Conservation (phyloP, 2,797 vertebrate genomes). For the Selene dorsalis region DNA sequence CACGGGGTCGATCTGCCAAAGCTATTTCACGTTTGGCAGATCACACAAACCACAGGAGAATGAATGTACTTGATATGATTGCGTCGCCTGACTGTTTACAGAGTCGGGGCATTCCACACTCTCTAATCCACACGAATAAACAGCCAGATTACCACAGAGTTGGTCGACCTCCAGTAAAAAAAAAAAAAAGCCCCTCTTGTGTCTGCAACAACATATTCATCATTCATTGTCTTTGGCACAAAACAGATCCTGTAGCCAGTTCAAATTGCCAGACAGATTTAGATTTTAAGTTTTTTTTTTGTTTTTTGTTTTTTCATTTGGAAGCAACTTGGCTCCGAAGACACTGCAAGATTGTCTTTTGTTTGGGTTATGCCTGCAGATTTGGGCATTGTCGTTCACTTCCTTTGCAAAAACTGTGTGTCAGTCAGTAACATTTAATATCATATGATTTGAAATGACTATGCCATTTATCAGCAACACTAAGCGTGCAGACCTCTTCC, state of each 20-base stretch:
- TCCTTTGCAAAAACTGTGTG: slow-evolving; percentile 2
- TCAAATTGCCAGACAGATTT: slow-evolving; percentile 45
- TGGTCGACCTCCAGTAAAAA: slow-evolving; percentile 61
- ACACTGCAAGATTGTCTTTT: slow-evolving; percentile 19
- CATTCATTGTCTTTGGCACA: slow-evolving; percentile 59
- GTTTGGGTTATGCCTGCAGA: slow-evolving; percentile 21
- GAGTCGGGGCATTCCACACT: slow-evolving; percentile 71
- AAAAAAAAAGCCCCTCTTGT: slow-evolving; percentile 45
- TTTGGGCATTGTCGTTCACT: slow-evolving; percentile 7
- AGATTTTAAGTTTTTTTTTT: slow-evolving; percentile 9
- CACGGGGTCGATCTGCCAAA: slow-evolving; percentile 69
- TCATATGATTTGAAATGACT: neutral
- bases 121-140: slow-evolving; percentile 74
- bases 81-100: slow-evolving; percentile 78
- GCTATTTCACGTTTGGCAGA: slow-evolving; percentile 78
- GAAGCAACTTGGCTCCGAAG: slow-evolving; percentile 13
- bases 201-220: slow-evolving; percentile 71
- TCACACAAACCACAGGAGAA: slow-evolving; percentile 71
- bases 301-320: slow-evolving; percentile 39
- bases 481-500: neutral
- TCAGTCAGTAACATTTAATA: neutral
- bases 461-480: neutral
- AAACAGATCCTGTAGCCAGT: slow-evolving; percentile 31
- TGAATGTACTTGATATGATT: slow-evolving; percentile 73
- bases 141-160: slow-evolving; percentile 65